phyloP scores from a whole-genome alignment of 2,888 invertebrate species.

The Athripsodes cinereus region DNA sequence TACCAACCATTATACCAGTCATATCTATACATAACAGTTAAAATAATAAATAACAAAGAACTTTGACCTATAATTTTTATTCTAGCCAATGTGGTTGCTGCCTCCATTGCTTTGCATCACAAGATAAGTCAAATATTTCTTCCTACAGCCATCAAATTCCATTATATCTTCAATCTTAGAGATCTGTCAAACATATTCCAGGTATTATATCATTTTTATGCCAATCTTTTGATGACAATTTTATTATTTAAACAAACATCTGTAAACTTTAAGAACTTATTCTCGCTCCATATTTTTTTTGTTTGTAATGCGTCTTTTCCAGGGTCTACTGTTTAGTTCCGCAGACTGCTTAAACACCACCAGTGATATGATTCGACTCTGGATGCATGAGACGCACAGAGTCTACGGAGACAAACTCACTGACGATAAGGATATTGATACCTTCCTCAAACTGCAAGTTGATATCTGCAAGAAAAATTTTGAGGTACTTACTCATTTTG shows the following conservation, averaged over 20 bases:
- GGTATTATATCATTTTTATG: slow-evolving; percentile 43
- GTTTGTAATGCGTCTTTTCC: too few relatives aligned
- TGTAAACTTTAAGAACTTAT: too few relatives aligned
- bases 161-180: slow-evolving; percentile 92
- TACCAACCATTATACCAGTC: too few relatives aligned
- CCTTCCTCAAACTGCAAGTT: slow-evolving; percentile 79
- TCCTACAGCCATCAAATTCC: slow-evolving; percentile 94
- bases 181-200: slow-evolving; percentile 95
- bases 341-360: slow-evolving; percentile 78
- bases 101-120: slow-evolving; percentile 79
- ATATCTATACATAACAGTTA: background rate
- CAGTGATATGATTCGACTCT: slow-evolving; percentile 79
- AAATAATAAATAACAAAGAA: background rate
- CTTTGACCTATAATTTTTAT: slow-evolving; percentile 18
- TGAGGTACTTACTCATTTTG: too few relatives aligned
- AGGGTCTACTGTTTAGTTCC: slow-evolving; percentile 88
- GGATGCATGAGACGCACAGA: slow-evolving; percentile 90
- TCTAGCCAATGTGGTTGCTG: slow-evolving; percentile 65
- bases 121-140: slow-evolving; percentile 83
- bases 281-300: too few relatives aligned
- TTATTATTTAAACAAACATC: too few relatives aligned
- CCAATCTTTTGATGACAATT: too few relatives aligned
- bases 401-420: slow-evolving; percentile 92
- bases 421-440: slow-evolving; percentile 89
- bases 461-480: slow-evolving; percentile 91